phyloP scores from a whole-genome alignment of 2,888 invertebrate species.

The Trichacis sp. region DNA sequence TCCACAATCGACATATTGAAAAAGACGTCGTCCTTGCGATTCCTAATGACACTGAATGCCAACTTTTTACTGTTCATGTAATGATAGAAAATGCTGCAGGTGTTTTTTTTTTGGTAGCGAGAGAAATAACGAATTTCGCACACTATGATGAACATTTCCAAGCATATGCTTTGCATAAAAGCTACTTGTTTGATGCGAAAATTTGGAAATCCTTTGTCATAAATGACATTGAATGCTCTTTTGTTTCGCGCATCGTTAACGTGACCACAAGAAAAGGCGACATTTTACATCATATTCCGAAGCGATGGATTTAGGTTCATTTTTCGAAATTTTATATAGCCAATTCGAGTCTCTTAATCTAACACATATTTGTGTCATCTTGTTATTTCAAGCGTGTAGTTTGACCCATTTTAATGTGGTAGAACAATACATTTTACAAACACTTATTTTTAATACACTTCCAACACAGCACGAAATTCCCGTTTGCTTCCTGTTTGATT shows the following conservation, averaged over 20 bases:
- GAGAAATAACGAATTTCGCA: slow-evolving; percentile 12
- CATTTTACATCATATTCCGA: slow-evolving; percentile 13
- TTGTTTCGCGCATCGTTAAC: slow-evolving; percentile 15
- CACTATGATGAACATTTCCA: slow-evolving; percentile 24
- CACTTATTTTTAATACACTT: too few relatives aligned
- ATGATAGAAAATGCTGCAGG: slow-evolving; percentile 9
- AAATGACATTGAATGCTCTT: slow-evolving; percentile 10
- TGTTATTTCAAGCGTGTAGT: too few relatives aligned
- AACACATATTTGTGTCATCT: too few relatives aligned
- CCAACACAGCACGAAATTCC: too few relatives aligned
- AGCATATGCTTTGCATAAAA: slow-evolving; percentile 15
- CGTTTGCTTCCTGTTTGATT: too few relatives aligned
- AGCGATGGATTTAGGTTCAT: slow-evolving; percentile 10
- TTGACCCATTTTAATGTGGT: too few relatives aligned
- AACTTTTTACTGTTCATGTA: slow-evolving; percentile 16
- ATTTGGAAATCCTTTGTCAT: slow-evolving; percentile 11
- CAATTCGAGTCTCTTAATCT: too few relatives aligned
- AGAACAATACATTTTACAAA: too few relatives aligned
- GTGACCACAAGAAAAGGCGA: slow-evolving; percentile 1
- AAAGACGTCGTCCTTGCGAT: slow-evolving; percentile 17
- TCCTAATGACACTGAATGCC: slow-evolving; percentile 12
- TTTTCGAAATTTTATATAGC: too few relatives aligned
- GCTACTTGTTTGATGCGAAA: background rate
- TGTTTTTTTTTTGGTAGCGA: slow-evolving; percentile 8
- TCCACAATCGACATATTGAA: slow-evolving; percentile 14